Evolutionary conservation across 2,797 vertebrate species (phyloP), one percentile per base, ranked within the genome.

Genomic region (Erpetoichthys calabaricus): DNA sequence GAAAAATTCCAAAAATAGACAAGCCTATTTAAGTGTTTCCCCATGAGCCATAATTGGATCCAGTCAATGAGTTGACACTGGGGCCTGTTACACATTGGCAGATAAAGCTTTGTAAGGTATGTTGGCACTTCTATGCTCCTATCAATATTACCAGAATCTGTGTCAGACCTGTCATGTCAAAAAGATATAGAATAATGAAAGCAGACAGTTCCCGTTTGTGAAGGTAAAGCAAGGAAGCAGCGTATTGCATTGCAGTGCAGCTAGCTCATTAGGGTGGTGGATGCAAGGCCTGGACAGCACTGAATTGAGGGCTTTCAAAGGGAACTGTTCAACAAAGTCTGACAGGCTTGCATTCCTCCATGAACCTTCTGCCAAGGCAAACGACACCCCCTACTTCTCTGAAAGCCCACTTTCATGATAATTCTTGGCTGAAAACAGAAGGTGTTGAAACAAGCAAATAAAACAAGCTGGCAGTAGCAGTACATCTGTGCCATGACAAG

Each of bases 31-130:
- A 46, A 49, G 47, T 47, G 57, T 63, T 47, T 59, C 59, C 56
- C 1, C 8, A 62, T 25, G 66, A 60, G 56, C 47, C 67, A 57
- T 67, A 64, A 74, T 74, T 66, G 54, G 63, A 70, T 64, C 61
- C 60, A 68, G 56, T 59, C 59, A 57, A 52, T 49, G 44, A 46
- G 45, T 51, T 52, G 43, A 53, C 45, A 9, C 55, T 50, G 62
- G 57, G 67, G 57, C 57, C 9, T 63, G 62, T 57, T 53, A 57
- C 57, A 57, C 62, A 59, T 60, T 57, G 56, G 69, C 64, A 64
- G 55, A 2, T 9, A 59, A 45, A 25, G 53, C 60, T 60, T 61
- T 65, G 25, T 42, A 4, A 42, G 41, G 10, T 5, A 54, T 54
- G 53, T 7, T 49, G 47, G 47, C 47, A 7, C 47, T 49, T 49